Conservation (phyloP, 2,888 invertebrate species). For the Axea sp. region DNA sequence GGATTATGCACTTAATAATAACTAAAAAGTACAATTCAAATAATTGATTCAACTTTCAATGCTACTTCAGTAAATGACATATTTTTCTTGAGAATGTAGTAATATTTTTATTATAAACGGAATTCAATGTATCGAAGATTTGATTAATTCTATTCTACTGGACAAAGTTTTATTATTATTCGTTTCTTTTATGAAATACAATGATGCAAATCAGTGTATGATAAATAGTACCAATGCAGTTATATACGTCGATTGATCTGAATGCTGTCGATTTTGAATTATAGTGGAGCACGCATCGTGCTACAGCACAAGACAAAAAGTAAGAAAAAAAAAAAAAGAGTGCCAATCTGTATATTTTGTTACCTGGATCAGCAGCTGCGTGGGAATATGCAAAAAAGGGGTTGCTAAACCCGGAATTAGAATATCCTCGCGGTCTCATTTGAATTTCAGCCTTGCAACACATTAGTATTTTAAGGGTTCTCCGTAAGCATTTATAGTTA, state of each 20-base stretch:
- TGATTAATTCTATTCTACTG: too few relatives aligned
- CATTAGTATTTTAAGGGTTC: constrained; percentile 68
- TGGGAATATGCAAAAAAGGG: constrained; percentile 78
- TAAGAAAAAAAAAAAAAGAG: constrained; percentile 62
- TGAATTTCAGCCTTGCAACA: constrained; percentile 77
- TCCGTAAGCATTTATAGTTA: constrained; percentile 52
- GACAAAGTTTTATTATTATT: too few relatives aligned
- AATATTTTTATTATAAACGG: too few relatives aligned
- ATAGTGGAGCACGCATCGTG: constrained; percentile 68
- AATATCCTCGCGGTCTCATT: constrained; percentile 80
- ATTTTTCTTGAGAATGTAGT: too few relatives aligned
- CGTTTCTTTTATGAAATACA: too few relatives aligned
- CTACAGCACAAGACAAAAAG: constrained; percentile 34
- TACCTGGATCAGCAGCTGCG: constrained; percentile 77
- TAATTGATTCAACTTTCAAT: too few relatives aligned
- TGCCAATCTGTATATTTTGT: constrained; percentile 69
- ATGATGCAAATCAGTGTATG: too few relatives aligned
- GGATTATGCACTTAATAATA: too few relatives aligned
- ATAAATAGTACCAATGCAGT: too few relatives aligned
- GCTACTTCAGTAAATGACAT: too few relatives aligned
- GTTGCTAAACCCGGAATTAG: constrained; percentile 77
- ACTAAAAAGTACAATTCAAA: too few relatives aligned
- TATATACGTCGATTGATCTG: constrained; percentile 71
- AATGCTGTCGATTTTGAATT: constrained; percentile 75
- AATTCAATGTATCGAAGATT: too few relatives aligned